Conservation (phyloP, 2,797 vertebrate species). For the Diglossa cyanea region DNA sequence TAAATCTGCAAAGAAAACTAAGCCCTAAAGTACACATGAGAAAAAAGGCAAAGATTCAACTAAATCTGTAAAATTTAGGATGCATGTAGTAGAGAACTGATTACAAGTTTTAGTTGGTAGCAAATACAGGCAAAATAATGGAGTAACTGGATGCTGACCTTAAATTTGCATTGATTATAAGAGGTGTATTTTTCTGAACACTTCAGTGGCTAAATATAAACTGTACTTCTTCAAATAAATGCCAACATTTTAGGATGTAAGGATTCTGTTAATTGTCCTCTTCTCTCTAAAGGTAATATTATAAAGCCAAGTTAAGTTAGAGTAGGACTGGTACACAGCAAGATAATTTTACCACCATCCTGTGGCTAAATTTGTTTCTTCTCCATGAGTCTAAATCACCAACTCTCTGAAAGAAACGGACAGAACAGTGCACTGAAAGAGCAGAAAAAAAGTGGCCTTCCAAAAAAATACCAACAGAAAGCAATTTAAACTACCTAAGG, state of each 20-base stretch:
- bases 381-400: neutral
- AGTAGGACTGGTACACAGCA: neutral
- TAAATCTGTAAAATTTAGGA: neutral
- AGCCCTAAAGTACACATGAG: neutral
- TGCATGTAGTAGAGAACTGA: neutral
- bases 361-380: neutral
- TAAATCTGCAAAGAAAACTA: neutral
- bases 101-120: neutral
- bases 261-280: neutral
- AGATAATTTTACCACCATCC: neutral
- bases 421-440: neutral
- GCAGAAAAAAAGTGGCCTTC: neutral
- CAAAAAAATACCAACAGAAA: neutral
- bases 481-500: neutral
- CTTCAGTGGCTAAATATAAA: neutral
- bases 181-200: neutral
- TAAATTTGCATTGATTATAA: neutral
- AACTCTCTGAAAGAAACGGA: neutral
- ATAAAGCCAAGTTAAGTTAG: neutral
- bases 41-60: neutral
- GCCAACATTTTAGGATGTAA: neutral
- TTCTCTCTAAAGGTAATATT: neutral
- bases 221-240: neutral
- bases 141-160: neutral
- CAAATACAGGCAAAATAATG: neutral